Percentiles rank a stretch among this genome's conserved stretches.
Evolutionary conservation across 92 coral and sea anemone genomes (phyloP).

Genomic region (Porites evermanni): DNA sequence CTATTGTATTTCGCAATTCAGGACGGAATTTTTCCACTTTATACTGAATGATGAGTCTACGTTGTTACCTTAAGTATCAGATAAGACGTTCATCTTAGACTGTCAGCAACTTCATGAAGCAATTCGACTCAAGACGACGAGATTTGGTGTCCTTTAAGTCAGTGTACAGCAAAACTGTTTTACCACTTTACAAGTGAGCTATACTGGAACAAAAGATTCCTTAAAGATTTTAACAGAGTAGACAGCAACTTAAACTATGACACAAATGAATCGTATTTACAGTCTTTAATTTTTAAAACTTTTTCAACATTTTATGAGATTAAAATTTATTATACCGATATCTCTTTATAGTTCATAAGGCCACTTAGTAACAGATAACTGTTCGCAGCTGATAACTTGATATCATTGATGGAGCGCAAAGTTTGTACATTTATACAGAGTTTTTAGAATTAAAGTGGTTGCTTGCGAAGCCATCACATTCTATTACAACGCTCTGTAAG

Average conservation of each 20-base stretch:
- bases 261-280: constrained; percentile 55
- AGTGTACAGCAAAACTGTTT: no score
- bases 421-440: constrained; percentile 7
- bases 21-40: not conserved
- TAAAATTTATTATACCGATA: not conserved
- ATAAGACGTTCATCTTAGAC: no score
- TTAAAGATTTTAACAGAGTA: not conserved
- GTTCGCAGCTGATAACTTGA: not conserved
- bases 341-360: not conserved
- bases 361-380: not conserved
- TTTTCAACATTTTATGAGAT: constrained; percentile 8
- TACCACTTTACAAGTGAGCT: not conserved
- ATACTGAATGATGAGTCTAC: no score
- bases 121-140: no score
- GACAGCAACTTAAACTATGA: not conserved
- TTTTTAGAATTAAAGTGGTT: not conserved
- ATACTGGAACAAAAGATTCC: not conserved
- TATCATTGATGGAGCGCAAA: not conserved
- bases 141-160: no score
- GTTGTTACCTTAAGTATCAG: no score
- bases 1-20: not conserved
- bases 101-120: no score
- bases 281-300: constrained; percentile 7
- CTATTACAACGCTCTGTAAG: constrained; percentile 42
- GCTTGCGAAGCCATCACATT: constrained; percentile 5